Evolutionary conservation across 2,888 invertebrate species (phyloP).

Genomic region (Parasteatoda lunata): DNA sequence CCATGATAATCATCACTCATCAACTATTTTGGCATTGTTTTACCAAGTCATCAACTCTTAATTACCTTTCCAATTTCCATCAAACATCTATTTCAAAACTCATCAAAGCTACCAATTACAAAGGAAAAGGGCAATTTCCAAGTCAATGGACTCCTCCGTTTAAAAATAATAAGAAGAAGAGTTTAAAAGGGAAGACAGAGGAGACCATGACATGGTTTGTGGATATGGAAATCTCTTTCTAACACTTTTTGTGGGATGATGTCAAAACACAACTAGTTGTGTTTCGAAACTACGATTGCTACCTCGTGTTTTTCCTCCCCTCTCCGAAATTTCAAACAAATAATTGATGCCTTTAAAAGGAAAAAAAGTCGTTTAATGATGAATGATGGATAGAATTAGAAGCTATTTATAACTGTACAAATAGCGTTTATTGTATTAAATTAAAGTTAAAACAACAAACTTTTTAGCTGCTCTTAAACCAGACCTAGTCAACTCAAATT

Average conservation of each 20-base stretch:
- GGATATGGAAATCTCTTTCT: neutral
- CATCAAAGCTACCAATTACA: neutral
- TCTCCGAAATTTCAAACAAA: constrained; percentile 22
- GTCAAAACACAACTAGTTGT: constrained; percentile 46
- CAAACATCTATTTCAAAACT: neutral
- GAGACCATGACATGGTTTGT: constrained; percentile 57
- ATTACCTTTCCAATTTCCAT: neutral
- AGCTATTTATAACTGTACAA: no score
- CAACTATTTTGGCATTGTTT: neutral
- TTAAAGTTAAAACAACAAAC: no score
- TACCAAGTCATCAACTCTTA: neutral
- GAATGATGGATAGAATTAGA: no score
- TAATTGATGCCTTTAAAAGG: constrained; percentile 37
- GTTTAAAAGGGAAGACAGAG: neutral
- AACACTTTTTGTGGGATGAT: constrained; percentile 38
- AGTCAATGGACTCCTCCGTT: constrained; percentile 40
- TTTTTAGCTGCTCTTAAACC: no score
- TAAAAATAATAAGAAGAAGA: neutral
- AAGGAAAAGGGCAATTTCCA: constrained; percentile 14
- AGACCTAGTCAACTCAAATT: no score
- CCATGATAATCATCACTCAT: neutral
- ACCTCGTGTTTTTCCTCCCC: constrained; percentile 8
- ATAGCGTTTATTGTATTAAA: no score
- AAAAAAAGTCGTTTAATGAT: constrained; percentile 3
- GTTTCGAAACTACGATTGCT: constrained; percentile 34